Conservation (phyloP, 2,797 vertebrate genomes). For the Sternarchorhynchus goeldii region DNA sequence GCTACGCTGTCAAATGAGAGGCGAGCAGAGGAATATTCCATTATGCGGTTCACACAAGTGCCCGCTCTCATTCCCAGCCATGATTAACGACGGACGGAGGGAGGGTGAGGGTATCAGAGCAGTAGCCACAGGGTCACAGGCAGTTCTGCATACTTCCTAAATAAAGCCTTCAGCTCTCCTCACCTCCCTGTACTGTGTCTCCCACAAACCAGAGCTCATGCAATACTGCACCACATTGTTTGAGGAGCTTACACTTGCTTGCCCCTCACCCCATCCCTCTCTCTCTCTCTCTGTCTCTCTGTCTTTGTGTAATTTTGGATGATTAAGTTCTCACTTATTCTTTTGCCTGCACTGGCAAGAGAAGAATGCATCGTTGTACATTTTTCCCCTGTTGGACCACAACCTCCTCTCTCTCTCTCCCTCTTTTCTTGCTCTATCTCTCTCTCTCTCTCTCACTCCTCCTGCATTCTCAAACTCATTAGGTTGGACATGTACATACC, state of each 20-base stretch:
- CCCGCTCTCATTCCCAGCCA: constrained; percentile 66
- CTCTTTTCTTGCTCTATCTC: constrained; percentile 57
- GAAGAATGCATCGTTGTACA: constrained; percentile 72
- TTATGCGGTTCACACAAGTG: constrained; percentile 64
- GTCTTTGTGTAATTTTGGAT: constrained; percentile 68
- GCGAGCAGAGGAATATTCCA: constrained; percentile 47
- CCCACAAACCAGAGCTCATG: constrained; percentile 42
- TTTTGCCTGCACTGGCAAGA: constrained; percentile 61
- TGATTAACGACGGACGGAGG: constrained; percentile 69
- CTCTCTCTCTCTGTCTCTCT: constrained; percentile 30
- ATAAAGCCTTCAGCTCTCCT: constrained; percentile 55
- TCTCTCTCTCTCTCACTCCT: constrained; percentile 56
- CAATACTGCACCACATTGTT: constrained; percentile 46
- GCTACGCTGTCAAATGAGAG: constrained; percentile 56
- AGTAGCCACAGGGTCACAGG: constrained; percentile 74
- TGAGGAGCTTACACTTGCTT: constrained; percentile 73
- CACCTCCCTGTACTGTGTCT: constrained; percentile 25
- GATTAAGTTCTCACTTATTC: constrained; percentile 74
- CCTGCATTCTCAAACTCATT: constrained; percentile 75
- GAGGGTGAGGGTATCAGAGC: constrained; percentile 52
- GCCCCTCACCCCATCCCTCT: constrained; percentile 65
- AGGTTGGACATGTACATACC: constrained; percentile 77
- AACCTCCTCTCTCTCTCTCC: constrained; percentile 39
- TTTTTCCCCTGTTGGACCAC: constrained; percentile 21
- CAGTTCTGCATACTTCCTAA: constrained; percentile 74